phyloP scores from a whole-genome alignment of 2,888 invertebrate genomes.

The Liopterus haemorrhoidalis region DNA sequence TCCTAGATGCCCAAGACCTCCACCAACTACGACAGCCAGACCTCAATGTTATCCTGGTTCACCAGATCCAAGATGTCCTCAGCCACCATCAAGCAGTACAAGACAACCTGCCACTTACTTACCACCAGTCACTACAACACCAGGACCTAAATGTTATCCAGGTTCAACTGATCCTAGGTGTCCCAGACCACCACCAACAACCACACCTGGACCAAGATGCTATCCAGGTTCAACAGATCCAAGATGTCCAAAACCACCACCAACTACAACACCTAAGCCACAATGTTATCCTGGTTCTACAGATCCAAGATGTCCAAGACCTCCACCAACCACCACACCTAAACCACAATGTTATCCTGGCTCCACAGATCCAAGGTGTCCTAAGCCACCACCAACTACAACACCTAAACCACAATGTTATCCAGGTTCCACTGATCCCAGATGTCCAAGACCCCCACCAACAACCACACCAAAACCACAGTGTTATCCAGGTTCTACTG shows the following conservation, averaged over 20 bases:
- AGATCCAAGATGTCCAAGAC: slow-evolving; percentile 42
- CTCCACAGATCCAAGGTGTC: slow-evolving; percentile 36
- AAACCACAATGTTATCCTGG: slow-evolving; percentile 36
- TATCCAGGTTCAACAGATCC: slow-evolving; percentile 38
- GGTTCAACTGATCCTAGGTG: slow-evolving; percentile 35
- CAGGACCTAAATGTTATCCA: slow-evolving; percentile 35
- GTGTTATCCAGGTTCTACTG: slow-evolving; percentile 34
- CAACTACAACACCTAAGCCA: slow-evolving; percentile 31
- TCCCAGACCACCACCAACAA: slow-evolving; percentile 30
- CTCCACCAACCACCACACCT: slow-evolving; percentile 30
- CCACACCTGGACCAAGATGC: slow-evolving; percentile 35
- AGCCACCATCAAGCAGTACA: slow-evolving; percentile 34
- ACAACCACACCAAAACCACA: slow-evolving; percentile 29
- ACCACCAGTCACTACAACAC: too few species aligned
- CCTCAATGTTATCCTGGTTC: slow-evolving; percentile 36
- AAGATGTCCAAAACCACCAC: slow-evolving; percentile 37
- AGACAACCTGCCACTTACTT: slow-evolving; percentile 43
- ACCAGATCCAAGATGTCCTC: slow-evolving; percentile 35
- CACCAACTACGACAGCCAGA: slow-evolving; percentile 29
- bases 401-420: slow-evolving; percentile 32
- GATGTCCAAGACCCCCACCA: slow-evolving; percentile 36
- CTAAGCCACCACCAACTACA: slow-evolving; percentile 25
- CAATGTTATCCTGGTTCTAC: slow-evolving; percentile 41
- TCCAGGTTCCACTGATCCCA: slow-evolving; percentile 35
- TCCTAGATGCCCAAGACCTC: slow-evolving; percentile 36